A percentile compares a stretch with the other conserved stretches of the same genome.
Evolutionary conservation across 2,113 vertebrate genomes (phyloP).

Genomic region (Phaetusa simplex): DNA sequence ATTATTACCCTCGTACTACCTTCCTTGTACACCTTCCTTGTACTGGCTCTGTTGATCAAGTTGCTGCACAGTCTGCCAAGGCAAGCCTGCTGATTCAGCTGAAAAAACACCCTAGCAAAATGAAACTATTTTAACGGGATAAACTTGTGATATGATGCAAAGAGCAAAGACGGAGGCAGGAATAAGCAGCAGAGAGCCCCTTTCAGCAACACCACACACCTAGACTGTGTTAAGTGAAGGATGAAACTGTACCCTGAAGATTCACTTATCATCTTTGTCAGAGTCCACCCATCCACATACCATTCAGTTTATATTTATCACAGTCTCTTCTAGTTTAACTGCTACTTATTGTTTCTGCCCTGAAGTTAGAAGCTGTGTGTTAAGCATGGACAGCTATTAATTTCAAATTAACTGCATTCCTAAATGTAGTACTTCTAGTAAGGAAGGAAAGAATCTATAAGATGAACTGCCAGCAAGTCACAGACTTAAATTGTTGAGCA

Average conservation of each 20-base stretch:
- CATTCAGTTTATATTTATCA: background rate
- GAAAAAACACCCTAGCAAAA: background rate
- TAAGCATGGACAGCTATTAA: background rate
- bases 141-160: background rate
- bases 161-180: background rate
- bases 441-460: background rate
- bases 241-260: background rate
- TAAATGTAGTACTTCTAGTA: background rate
- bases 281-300: background rate
- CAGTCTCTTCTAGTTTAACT: background rate
- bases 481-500: background rate
- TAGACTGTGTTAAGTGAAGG: background rate
- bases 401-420: background rate
- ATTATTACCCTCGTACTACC: background rate
- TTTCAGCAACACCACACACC: background rate
- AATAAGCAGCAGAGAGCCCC: background rate
- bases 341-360: background rate
- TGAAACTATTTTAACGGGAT: background rate
- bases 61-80: background rate
- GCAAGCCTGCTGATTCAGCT: background rate
- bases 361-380: background rate
- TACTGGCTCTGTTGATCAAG: background rate
- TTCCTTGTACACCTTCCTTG: background rate
- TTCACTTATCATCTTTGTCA: background rate
- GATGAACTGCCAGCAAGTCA: background rate